These are phyloP conservation scores for Diarsia dahlii DNA, from an alignment of 2,888 invertebrate species.

Conservation along the genomic window DNA sequence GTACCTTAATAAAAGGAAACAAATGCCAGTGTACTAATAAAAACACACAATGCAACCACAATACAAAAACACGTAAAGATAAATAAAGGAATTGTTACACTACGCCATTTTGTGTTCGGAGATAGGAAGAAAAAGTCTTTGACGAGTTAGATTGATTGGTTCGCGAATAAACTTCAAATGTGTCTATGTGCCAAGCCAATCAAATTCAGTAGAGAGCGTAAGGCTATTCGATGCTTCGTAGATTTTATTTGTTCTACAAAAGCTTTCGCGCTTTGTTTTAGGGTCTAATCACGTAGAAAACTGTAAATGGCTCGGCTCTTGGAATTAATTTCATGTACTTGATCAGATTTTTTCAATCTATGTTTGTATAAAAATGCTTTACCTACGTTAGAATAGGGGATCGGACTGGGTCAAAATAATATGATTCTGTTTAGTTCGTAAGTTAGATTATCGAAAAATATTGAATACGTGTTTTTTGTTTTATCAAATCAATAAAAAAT, in stretches of 20 bases:
- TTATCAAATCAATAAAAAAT: no score
- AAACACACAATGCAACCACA: not conserved
- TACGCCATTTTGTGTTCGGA: constrained; percentile 9
- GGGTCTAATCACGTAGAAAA: constrained; percentile 11
- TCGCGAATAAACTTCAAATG: constrained; percentile 27
- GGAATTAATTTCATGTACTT: not conserved
- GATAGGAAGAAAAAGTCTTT: constrained; percentile 19
- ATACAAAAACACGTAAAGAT: not conserved
- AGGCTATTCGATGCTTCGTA: constrained; percentile 15
- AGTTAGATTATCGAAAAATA: no score
- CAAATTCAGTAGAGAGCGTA: constrained; percentile 19
- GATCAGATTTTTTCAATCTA: not conserved
- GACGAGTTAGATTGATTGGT: constrained; percentile 37
- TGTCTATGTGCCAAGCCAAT: constrained; percentile 35
- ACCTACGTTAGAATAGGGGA: not conserved
- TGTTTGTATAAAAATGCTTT: not conserved
- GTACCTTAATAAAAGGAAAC: not conserved
- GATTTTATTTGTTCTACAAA: constrained; percentile 28
- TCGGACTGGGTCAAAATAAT: no score
- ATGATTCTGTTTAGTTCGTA: no score
- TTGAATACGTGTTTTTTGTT: no score
- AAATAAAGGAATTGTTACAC: constrained; percentile 14
- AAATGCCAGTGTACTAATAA: not conserved
- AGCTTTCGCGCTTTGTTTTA: constrained; percentile 21
- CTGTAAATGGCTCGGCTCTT: not conserved